phyloP scores from a whole-genome alignment of 2,888 invertebrate genomes.

The Torymus aiolomorphi region DNA sequence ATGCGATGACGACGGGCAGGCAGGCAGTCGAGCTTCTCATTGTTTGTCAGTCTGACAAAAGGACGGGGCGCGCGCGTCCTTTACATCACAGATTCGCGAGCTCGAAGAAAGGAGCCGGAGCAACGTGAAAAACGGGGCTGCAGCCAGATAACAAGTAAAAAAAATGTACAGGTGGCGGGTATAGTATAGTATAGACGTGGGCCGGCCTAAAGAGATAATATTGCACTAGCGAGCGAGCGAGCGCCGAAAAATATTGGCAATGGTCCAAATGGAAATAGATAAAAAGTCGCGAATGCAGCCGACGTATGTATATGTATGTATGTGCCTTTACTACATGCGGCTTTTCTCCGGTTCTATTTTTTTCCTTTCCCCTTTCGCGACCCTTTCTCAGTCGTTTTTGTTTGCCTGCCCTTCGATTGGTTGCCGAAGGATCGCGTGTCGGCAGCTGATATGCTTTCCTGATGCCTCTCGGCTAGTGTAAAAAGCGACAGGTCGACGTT shows the following conservation, averaged over 20 bases:
- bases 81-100: background rate
- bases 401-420: background rate
- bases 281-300: slow-evolving; percentile 67
- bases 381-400: too few species aligned
- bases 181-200: too few species aligned
- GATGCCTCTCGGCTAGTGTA: too few species aligned
- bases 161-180: too few species aligned
- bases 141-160: background rate
- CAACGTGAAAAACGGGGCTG: background rate
- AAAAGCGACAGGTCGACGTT: too few species aligned
- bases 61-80: background rate
- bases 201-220: slow-evolving; percentile 71
- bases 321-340: background rate
- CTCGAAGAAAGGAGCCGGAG: background rate
- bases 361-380: background rate
- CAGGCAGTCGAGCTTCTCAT: too few species aligned
- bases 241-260: slow-evolving; percentile 69
- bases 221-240: slow-evolving; percentile 59
- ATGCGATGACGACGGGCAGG: too few species aligned
- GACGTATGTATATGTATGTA: slow-evolving; percentile 1
- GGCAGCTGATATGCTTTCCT: background rate
- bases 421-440: too few species aligned
- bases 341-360: slow-evolving; percentile 3
- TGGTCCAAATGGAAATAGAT: slow-evolving; percentile 73
- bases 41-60: background rate